A percentile compares a stretch with the other conserved stretches of the same genome.
Evolutionary conservation across 1,140 invertebrate species (phyloP).

Genomic region (Drosophila funebris): DNA sequence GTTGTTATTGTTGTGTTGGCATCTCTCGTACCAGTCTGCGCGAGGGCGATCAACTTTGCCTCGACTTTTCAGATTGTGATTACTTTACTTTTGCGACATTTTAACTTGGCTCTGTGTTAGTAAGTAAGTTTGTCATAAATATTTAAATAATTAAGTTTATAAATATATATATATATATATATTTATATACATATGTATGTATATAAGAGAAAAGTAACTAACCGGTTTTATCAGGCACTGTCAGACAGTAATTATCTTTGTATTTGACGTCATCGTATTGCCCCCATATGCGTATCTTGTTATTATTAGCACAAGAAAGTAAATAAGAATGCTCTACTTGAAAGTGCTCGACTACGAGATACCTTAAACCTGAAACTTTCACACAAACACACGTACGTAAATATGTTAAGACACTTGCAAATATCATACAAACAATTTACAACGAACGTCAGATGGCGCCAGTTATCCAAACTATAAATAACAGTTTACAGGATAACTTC

Average conservation of each 20-base stretch:
- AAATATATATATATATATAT: slow-evolving; percentile 15
- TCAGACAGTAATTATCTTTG: slow-evolving; percentile 40
- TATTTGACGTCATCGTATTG: slow-evolving; percentile 49
- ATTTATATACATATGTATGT: slow-evolving; percentile 5
- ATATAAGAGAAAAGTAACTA: slow-evolving; percentile 35
- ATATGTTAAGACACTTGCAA: no score
- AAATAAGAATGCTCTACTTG: neutral
- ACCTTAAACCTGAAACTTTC: no score
- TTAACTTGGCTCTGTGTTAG: slow-evolving; percentile 43
- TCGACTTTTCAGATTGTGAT: slow-evolving; percentile 47
- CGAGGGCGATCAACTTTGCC: slow-evolving; percentile 74
- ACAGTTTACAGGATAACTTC: no score
- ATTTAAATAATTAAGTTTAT: slow-evolving; percentile 7
- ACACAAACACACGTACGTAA: no score
- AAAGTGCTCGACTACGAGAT: neutral
- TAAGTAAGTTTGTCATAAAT: slow-evolving; percentile 29
- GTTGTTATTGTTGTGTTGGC: slow-evolving; percentile 32
- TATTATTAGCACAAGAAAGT: neutral
- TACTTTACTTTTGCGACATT: slow-evolving; percentile 61
- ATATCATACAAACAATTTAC: no score
- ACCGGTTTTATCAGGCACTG: slow-evolving; percentile 57
- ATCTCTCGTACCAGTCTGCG: slow-evolving; percentile 66
- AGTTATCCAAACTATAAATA: no score
- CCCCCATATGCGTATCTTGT: slow-evolving; percentile 30
- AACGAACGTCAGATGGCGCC: no score